phyloP scores from a whole-genome alignment of 2,888 invertebrate species.

The Pseudanteris insignis region DNA sequence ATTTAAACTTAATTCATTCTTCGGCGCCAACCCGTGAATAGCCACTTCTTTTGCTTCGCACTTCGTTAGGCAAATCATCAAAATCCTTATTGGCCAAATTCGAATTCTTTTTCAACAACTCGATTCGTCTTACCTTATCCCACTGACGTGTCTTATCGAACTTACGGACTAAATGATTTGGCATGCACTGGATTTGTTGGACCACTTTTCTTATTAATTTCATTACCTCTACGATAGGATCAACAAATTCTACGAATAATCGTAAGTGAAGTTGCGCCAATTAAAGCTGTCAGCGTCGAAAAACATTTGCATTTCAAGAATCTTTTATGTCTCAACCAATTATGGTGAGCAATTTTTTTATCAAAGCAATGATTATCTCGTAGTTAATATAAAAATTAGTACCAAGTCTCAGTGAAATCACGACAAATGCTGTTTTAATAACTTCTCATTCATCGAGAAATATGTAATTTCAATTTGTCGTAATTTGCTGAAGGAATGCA shows the following conservation, averaged over 20 bases:
- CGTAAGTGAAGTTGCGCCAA: conserved; percentile 10
- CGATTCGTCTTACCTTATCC: conserved; percentile 4
- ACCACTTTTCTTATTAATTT: conserved; percentile 18
- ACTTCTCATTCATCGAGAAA: too few species aligned
- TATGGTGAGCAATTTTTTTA: too few species aligned
- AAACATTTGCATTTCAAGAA: too few species aligned
- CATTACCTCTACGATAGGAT: conserved; percentile 14
- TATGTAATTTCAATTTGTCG: too few species aligned
- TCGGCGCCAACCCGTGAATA: conserved; percentile 28
- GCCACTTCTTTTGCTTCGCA: conserved; percentile 39
- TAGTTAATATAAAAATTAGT: too few species aligned
- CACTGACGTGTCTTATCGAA: conserved; percentile 37
- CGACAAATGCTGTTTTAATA: too few species aligned
- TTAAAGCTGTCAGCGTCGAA: conserved; percentile 9
- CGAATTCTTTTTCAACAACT: conserved; percentile 22
- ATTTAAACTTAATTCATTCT: conserved; percentile 55
- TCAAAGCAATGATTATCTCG: too few species aligned
- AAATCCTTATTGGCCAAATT: conserved; percentile 41
- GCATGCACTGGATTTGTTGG: conserved; percentile 7
- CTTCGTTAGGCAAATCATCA: conserved; percentile 46
- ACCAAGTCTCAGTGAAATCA: too few species aligned
- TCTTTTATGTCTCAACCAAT: too few species aligned
- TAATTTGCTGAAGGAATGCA: too few species aligned
- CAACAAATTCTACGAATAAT: conserved; percentile 23
- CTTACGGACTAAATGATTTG: conserved; percentile 33